Conservation (phyloP, 2,113 vertebrate genomes). For the Thymallus thymallus region DNA sequence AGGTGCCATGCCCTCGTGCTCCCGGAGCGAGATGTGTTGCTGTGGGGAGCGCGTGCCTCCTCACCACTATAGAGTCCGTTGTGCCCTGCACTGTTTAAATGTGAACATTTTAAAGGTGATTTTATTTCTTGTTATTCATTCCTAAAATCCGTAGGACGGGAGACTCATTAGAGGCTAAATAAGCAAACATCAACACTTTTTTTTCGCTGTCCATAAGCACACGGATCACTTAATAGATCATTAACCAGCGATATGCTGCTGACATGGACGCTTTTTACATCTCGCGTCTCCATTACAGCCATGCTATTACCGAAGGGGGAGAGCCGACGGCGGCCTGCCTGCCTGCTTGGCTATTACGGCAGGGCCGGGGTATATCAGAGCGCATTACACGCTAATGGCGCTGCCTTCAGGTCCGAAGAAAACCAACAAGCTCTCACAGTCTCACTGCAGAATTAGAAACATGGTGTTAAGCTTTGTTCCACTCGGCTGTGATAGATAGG, state of each 20-base stretch:
- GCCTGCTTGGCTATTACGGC: conserved; percentile 56
- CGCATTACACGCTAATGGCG: conserved; percentile 65
- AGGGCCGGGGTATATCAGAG: conserved; percentile 64
- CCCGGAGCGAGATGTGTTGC: conserved; percentile 2
- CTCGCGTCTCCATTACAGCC: conserved; percentile 74
- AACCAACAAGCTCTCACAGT: not conserved
- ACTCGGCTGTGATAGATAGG: not conserved
- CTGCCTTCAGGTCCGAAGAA: conserved; percentile 55
- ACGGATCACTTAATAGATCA: conserved; percentile 84
- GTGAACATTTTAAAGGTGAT: conserved; percentile 74
- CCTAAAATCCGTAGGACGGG: conserved; percentile 84
- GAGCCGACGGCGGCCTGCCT: conserved; percentile 64
- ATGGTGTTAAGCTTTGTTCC: not conserved
- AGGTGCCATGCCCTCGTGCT: conserved; percentile 24
- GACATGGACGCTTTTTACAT: conserved; percentile 77
- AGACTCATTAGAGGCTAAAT: conserved; percentile 79
- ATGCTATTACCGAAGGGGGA: conserved; percentile 69
- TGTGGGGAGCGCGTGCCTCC: conserved; percentile 48
- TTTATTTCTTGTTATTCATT: conserved; percentile 82
- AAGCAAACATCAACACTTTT: conserved; percentile 85
- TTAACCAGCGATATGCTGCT: conserved; percentile 86
- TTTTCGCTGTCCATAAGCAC: conserved; percentile 82
- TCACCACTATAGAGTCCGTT: conserved; percentile 56
- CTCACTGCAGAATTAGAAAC: too few relatives aligned
- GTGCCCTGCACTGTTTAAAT: conserved; percentile 57